Evolutionary conservation across 2,888 invertebrate species (phyloP).

Genomic region (Drymonia ruficornis): DNA sequence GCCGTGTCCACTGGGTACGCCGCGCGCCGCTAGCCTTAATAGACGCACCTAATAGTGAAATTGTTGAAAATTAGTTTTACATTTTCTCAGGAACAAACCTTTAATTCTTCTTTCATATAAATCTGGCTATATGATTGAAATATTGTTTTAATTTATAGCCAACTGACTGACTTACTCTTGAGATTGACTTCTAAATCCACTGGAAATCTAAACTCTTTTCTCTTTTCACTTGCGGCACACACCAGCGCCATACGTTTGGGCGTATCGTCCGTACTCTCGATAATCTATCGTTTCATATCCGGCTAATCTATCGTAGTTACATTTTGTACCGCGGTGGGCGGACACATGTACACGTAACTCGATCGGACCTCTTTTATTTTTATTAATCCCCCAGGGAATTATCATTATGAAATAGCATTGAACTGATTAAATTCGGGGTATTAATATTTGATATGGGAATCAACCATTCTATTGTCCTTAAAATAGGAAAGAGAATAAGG

Average conservation of each 20-base stretch:
- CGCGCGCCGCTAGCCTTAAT: no score
- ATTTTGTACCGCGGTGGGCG: conserved; percentile 62
- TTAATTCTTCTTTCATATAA: no score
- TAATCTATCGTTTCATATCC: conserved; percentile 67
- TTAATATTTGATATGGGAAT: neutral
- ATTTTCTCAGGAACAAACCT: neutral
- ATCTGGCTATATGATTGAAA: no score
- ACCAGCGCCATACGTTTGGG: conserved; percentile 56
- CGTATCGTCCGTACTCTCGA: conserved; percentile 58
- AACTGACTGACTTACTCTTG: no score
- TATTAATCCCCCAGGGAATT: conserved; percentile 27
- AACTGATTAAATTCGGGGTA: conserved; percentile 1
- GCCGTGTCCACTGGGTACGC: no score
- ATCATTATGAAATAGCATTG: conserved; percentile 10
- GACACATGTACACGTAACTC: conserved; percentile 54
- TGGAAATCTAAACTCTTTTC: neutral
- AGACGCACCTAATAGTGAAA: no score
- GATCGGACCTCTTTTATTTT: conserved; percentile 38
- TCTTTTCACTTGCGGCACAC: conserved; percentile 19
- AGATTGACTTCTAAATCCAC: neutral
- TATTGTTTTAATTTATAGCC: no score
- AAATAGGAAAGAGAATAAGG: no score
- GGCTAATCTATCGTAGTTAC: conserved; percentile 72
- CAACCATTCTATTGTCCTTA: no score
- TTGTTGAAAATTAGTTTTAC: no score